These are phyloP conservation scores for Diaperis boleti DNA, from an alignment of 2,888 invertebrate species.

Conservation along the genomic window DNA sequence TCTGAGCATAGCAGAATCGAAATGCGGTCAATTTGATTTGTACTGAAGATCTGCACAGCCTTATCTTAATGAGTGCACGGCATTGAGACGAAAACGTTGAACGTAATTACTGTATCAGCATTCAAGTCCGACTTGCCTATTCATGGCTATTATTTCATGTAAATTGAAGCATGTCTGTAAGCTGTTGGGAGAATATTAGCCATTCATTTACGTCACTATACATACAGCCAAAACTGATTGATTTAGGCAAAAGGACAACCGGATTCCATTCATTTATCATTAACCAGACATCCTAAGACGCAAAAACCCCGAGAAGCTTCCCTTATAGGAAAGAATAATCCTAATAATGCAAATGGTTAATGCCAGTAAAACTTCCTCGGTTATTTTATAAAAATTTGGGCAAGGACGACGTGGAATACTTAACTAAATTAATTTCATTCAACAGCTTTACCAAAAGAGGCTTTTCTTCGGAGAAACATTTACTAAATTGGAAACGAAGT, in stretches of 20 bases:
- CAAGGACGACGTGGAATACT: conserved; percentile 7
- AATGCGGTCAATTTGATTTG: no score
- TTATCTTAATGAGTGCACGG: not conserved
- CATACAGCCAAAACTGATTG: conserved; percentile 16
- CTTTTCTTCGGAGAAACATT: not conserved
- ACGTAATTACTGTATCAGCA: conserved; percentile 23
- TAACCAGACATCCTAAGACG: conserved; percentile 8
- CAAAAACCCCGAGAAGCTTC: conserved; percentile 1
- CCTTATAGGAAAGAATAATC: conserved; percentile 1
- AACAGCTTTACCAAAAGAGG: not conserved
- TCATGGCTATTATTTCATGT: conserved; percentile 39
- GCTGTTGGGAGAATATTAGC: conserved; percentile 21
- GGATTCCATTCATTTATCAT: conserved; percentile 19
- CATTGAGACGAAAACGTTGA: not conserved
- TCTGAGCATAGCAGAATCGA: no score
- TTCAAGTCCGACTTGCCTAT: conserved; percentile 27
- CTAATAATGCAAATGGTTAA: conserved; percentile 9
- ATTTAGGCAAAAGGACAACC: conserved; percentile 25
- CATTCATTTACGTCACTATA: conserved; percentile 25
- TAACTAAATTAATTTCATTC: conserved; percentile 17
- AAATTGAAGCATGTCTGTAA: conserved; percentile 28
- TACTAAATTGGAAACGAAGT: conserved; percentile 10
- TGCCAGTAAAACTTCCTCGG: not conserved
- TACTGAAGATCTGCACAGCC: no score
- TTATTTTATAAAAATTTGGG: conserved; percentile 16